Percentiles rank a stretch among this genome's conserved stretches.
Evolutionary conservation across 2,113 vertebrate genomes (phyloP).

Genomic region (Hystrix brachyura): DNA sequence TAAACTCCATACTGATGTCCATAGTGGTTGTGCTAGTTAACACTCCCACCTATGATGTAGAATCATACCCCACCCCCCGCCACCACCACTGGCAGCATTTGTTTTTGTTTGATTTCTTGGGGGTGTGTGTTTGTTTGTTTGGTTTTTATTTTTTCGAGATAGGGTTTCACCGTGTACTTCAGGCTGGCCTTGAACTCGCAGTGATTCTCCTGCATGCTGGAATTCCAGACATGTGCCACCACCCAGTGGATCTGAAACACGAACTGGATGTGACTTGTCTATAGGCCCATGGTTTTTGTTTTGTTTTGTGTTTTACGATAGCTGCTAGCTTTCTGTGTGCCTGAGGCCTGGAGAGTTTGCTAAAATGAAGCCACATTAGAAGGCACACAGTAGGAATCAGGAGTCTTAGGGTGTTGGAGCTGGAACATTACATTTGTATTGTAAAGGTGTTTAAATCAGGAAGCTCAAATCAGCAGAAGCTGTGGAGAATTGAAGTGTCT

Average conservation of each 20-base stretch:
- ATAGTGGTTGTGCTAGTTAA: neutral
- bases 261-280: neutral
- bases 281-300: constrained; percentile 27
- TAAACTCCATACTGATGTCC: neutral
- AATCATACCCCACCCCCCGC: neutral
- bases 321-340: neutral
- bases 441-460: neutral
- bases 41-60: neutral
- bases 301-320: constrained; percentile 45
- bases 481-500: neutral
- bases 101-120: neutral
- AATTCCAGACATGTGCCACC: neutral
- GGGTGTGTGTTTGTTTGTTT: neutral
- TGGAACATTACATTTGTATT: neutral
- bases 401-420: neutral
- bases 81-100: neutral
- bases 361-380: neutral
- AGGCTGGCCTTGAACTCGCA: neutral
- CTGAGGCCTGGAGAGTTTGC: neutral
- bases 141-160: neutral
- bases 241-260: neutral
- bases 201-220: neutral
- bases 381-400: neutral
- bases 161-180: neutral
- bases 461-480: neutral